Evolutionary conservation across 2,888 invertebrate species (phyloP).

Genomic region (Platycheirus albimanus): DNA sequence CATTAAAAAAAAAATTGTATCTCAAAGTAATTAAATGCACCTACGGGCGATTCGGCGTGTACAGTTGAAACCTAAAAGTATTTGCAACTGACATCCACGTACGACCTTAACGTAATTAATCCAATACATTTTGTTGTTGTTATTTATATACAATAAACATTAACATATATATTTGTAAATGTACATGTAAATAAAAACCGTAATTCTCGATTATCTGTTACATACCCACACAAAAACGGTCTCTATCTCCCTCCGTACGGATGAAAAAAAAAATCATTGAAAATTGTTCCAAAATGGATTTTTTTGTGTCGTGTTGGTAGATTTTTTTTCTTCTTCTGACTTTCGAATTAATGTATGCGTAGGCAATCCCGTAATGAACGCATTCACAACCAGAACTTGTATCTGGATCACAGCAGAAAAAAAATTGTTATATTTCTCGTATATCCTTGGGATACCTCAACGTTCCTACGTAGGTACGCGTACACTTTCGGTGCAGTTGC

Average conservation of each 20-base stretch:
- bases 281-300: constrained; percentile 48
- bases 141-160: constrained; percentile 54
- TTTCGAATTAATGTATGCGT: constrained; percentile 71
- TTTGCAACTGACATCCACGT: constrained; percentile 71
- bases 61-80: constrained; percentile 48
- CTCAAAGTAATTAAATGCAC: constrained; percentile 67
- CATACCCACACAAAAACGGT: constrained; percentile 54
- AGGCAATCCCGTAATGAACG: constrained; percentile 68
- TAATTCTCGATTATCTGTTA: constrained; percentile 71
- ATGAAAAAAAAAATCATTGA: constrained; percentile 21
- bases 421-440: constrained; percentile 5
- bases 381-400: constrained; percentile 63
- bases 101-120: constrained; percentile 72
- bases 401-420: constrained; percentile 50
- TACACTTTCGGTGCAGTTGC: constrained; percentile 1
- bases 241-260: constrained; percentile 1
- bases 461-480: not conserved
- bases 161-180: constrained; percentile 16
- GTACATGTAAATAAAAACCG: constrained; percentile 15
- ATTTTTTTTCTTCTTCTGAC: constrained; percentile 37
- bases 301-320: constrained; percentile 10
- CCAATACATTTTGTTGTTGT: constrained; percentile 68
- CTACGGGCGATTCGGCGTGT: constrained; percentile 31
- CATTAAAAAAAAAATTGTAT: constrained; percentile 23
- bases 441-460: constrained; percentile 66